Percentiles rank a stretch among this genome's conserved stretches.
Evolutionary conservation across 2,888 invertebrate genomes (phyloP).

Genomic region (Erebia palarica): DNA sequence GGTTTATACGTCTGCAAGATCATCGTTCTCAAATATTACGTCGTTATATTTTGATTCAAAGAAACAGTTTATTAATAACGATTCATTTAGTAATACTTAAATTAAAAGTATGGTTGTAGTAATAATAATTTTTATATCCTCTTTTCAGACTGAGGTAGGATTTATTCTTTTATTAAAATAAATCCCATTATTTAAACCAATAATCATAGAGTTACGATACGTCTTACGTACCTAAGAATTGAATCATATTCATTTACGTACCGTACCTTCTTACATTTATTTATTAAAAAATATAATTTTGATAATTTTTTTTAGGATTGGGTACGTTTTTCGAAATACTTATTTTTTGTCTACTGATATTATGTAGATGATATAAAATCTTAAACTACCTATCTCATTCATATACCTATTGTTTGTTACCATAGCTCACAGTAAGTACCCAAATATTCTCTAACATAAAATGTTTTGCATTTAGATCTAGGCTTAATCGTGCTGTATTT

Average conservation of each 20-base stretch:
- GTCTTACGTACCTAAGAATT: no score
- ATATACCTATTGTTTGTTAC: background rate
- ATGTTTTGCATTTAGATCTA: no score
- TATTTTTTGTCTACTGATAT: background rate
- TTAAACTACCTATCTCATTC: background rate
- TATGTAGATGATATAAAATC: background rate
- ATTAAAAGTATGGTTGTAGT: background rate
- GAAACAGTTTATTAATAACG: no score
- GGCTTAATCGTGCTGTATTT: background rate
- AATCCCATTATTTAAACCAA: background rate
- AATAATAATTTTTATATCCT: no score
- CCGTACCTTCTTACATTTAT: no score
- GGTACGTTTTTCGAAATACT: background rate
- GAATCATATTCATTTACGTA: no score
- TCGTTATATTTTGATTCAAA: no score
- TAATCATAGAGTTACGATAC: no score
- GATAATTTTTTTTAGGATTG: background rate
- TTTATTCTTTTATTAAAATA: background rate
- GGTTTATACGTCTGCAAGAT: background rate
- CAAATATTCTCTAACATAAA: no score
- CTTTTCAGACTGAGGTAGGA: slow-evolving; percentile 1
- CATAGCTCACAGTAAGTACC: background rate
- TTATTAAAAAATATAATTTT: background rate
- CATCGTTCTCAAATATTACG: background rate
- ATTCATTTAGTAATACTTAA: background rate